phyloP scores from a whole-genome alignment of 2,797 vertebrate species.

The Tapirus indicus region DNA sequence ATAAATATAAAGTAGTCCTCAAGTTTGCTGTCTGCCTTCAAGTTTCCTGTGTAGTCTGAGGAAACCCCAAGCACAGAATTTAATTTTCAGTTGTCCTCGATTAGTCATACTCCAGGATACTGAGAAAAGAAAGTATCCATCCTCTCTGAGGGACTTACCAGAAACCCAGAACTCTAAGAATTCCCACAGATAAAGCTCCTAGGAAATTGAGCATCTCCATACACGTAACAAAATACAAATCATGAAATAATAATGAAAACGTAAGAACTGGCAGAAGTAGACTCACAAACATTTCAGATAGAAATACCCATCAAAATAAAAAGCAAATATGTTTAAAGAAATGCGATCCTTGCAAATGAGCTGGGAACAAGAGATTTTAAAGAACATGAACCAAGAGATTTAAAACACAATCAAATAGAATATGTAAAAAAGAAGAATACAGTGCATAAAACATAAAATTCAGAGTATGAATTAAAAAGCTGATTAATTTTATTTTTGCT shows the following conservation, averaged over 20 bases:
- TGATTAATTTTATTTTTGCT: slow-evolving; percentile 36
- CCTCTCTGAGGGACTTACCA: neutral
- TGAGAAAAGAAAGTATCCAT: slow-evolving; percentile 42
- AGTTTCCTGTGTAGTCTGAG: neutral
- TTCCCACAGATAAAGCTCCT: neutral
- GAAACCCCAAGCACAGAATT: slow-evolving; percentile 34
- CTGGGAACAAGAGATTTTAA: neutral
- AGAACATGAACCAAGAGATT: neutral
- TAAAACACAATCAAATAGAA: neutral
- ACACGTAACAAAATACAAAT: slow-evolving; percentile 18
- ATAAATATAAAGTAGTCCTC: neutral
- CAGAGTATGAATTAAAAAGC: slow-evolving; percentile 11
- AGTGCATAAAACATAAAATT: slow-evolving; percentile 29
- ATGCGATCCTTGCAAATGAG: neutral
- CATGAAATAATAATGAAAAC: slow-evolving; percentile 38
- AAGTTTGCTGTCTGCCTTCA: neutral
- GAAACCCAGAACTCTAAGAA: neutral
- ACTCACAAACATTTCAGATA: slow-evolving; percentile 1
- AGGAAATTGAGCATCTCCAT: neutral
- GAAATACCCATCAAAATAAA: slow-evolving; percentile 20
- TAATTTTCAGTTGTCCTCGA: slow-evolving; percentile 4
- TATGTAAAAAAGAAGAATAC: neutral
- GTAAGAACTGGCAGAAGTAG: neutral
- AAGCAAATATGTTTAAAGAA: neutral
- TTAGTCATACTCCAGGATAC: neutral